phyloP scores from a whole-genome alignment of 2,797 vertebrate species.

The Streptopelia turtur region DNA sequence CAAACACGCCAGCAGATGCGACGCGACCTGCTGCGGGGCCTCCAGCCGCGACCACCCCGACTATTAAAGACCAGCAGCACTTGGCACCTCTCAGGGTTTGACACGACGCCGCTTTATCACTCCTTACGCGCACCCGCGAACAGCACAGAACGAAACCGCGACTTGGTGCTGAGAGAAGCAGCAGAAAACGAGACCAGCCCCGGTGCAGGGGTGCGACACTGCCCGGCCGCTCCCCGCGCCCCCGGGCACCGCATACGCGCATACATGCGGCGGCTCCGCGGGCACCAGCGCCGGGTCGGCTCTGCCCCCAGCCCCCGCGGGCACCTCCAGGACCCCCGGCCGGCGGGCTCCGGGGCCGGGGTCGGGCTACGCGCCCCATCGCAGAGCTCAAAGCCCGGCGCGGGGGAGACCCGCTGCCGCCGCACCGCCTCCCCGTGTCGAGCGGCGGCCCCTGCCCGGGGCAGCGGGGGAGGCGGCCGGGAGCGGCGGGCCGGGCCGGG shows the following conservation, averaged over 20 bases:
- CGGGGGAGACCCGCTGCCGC: too few relatives aligned
- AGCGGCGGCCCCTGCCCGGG: neutral
- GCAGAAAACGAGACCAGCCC: too few relatives aligned
- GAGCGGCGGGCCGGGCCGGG: neutral
- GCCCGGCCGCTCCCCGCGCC: neutral
- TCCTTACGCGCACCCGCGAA: accelerated
- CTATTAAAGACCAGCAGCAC: neutral
- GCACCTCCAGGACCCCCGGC: neutral
- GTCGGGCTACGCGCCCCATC: neutral
- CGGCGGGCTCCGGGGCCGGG: neutral
- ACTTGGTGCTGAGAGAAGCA: neutral
- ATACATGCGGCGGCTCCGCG: neutral
- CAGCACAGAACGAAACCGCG: neutral
- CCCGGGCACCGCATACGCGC: neutral
- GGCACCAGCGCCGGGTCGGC: neutral
- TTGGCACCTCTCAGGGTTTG: neutral
- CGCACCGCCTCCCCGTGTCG: too few relatives aligned
- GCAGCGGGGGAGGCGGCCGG: neutral
- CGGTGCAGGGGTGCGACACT: neutral
- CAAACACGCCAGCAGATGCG: neutral
- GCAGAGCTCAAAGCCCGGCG: neutral
- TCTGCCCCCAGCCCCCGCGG: neutral
- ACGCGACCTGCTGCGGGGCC: neutral
- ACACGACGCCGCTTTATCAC: neutral
- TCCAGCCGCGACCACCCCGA: neutral